Evolutionary conservation across 2,888 invertebrate species (phyloP).

Genomic region (Lasioglossum pauxillum): DNA sequence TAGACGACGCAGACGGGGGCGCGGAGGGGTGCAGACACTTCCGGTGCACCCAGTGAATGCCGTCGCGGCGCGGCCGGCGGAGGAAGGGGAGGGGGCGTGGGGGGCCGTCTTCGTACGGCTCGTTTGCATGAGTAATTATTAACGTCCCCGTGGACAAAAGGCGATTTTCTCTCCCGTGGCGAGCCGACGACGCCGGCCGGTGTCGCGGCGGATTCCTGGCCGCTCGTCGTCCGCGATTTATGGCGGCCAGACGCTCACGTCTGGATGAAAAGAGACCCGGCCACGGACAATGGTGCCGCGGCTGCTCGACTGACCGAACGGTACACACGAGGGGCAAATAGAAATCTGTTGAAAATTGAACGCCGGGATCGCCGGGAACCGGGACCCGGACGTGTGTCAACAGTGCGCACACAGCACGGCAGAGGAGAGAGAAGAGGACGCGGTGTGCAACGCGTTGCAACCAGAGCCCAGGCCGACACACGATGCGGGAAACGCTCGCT

Average conservation of each 20-base stretch:
- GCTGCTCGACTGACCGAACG: constrained; percentile 46
- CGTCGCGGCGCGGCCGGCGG: not conserved
- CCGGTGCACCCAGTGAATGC: constrained; percentile 36
- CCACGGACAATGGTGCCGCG: constrained; percentile 62
- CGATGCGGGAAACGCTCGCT: constrained; percentile 22
- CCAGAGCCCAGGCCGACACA: not conserved
- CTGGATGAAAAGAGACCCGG: constrained; percentile 65
- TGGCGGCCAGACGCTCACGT: constrained; percentile 63
- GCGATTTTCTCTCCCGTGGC: constrained; percentile 68
- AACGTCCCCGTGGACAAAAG: constrained; percentile 70
- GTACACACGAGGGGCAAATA: constrained; percentile 55
- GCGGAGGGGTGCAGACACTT: constrained; percentile 19
- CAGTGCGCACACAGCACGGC: not conserved
- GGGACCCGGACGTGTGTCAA: constrained; percentile 35
- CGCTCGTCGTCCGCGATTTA: constrained; percentile 67
- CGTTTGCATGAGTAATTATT: constrained; percentile 76
- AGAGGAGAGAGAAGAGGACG: not conserved
- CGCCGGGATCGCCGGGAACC: constrained; percentile 14
- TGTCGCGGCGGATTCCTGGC: constrained; percentile 41
- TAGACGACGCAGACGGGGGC: not conserved
- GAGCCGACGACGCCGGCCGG: constrained; percentile 55
- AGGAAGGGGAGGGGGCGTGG: not conserved
- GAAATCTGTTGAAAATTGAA: constrained; percentile 64
- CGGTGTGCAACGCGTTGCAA: not conserved
- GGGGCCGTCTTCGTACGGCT: constrained; percentile 52